Evolutionary conservation across 2,888 invertebrate genomes (phyloP), one percentile per base, ranked within the genome.

Genomic region (Apeira syringaria): DNA sequence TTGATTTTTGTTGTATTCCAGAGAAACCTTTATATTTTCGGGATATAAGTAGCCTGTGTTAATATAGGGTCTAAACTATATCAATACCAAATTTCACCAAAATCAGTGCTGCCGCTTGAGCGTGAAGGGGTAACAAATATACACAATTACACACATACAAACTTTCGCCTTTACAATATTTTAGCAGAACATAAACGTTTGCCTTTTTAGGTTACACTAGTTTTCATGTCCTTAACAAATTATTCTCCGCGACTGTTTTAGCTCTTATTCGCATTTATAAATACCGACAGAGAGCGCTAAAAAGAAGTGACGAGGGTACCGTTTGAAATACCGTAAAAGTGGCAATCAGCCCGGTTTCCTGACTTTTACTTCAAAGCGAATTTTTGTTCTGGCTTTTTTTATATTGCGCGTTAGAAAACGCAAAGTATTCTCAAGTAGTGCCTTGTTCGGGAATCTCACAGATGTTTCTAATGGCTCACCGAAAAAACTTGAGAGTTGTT

Each of bases 301-400:
- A 66, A 79, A 75, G 67, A 68, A 75, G 75, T 79, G 81, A 80
- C 76, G 76, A 78, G 80, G 78, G 76, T 78, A 62, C 69, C 66
- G 72, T 74, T 79, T 67, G 69, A 65, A 78, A 82, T 66, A 63
- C 77, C 75, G 80, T 80, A 70, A 80, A 80, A 80, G 79, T 77
- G 70, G 77, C 78, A 82, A 82, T 80, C 80, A 79, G 74, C 74
- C 71, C 69, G 68, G 71, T 70, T 74, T 74, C 71, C 71, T 68
- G 76, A 74, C 73, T 79, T 72, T 74, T 64, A 70, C 75, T 75
- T 77, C 72, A 78, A 79, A 81, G 72, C n/a, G n/a, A 63, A 56
- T 74, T 74, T 74, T 76, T 67, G 61, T 65, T 67, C 58, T 56
- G 61, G 62, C 64, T 62, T 68, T 73, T n/a, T 79, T 74, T 71